phyloP scores from a whole-genome alignment of 2,888 invertebrate genomes.

The Drosophila nigricruria region DNA sequence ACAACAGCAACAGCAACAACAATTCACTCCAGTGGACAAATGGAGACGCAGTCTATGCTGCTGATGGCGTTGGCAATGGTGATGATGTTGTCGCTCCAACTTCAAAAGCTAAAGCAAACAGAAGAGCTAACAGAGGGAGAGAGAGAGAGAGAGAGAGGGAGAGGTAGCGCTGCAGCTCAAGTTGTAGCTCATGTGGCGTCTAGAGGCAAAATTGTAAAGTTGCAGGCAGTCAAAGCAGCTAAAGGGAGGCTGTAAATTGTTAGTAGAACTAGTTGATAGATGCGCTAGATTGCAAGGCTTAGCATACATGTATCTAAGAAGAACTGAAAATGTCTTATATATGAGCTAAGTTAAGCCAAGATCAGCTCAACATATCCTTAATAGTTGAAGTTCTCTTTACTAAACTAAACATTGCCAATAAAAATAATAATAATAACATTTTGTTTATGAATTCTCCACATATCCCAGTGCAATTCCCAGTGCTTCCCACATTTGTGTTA shows the following conservation, averaged over 20 bases:
- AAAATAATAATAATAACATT: background rate
- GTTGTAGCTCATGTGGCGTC: constrained; percentile 29
- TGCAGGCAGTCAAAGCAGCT: background rate
- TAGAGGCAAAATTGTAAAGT: constrained; percentile 7
- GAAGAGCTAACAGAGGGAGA: constrained; percentile 13
- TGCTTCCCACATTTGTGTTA: constrained; percentile 38
- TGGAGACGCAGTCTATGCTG: constrained; percentile 48
- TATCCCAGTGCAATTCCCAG: background rate
- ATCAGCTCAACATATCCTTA: background rate
- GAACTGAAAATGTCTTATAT: background rate
- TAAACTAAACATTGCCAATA: too few species aligned
- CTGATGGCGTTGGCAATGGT: constrained; percentile 34
- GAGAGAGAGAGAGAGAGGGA: constrained; percentile 31
- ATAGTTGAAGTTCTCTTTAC: background rate
- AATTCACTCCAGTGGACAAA: constrained; percentile 54
- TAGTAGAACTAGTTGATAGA: background rate
- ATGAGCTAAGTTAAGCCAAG: background rate
- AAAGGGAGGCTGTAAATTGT: background rate
- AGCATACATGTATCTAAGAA: background rate
- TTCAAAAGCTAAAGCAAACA: constrained; percentile 78
- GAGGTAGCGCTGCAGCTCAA: background rate
- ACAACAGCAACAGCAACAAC: constrained; percentile 54
- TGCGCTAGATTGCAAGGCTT: background rate
- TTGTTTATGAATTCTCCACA: background rate
- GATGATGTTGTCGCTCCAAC: constrained; percentile 79